A percentile compares a stretch with the other conserved stretches of the same genome.
Evolutionary conservation across 2,797 vertebrate genomes (phyloP).

Genomic region (Numenius phaeopus): DNA sequence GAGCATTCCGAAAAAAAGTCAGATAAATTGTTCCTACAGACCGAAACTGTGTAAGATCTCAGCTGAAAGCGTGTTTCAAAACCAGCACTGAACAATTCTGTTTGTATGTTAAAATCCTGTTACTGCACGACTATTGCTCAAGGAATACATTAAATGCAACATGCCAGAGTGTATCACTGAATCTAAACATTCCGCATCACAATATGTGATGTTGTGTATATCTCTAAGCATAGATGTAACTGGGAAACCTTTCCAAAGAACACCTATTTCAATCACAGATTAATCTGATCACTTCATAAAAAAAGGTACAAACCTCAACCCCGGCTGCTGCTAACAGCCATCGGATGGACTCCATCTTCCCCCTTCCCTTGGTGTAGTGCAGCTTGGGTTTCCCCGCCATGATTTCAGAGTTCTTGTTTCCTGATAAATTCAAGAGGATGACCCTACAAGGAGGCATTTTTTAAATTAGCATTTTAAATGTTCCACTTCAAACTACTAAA

Average conservation of each 20-base stretch:
- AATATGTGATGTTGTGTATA: neutral
- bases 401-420: neutral
- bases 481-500: neutral
- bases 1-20: neutral
- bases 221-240: neutral
- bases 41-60: neutral
- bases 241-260: neutral
- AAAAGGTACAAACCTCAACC: slow-evolving; percentile 83
- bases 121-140: neutral
- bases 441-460: neutral
- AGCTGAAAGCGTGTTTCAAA: neutral
- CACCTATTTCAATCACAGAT: neutral
- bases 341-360: slow-evolving; percentile 89
- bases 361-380: slow-evolving; percentile 86
- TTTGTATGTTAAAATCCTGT: neutral
- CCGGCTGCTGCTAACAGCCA: slow-evolving; percentile 89
- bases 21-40: too few species aligned
- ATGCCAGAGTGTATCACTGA: neutral
- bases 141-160: neutral
- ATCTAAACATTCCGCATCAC: neutral
- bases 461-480: neutral
- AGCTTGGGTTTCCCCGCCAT: slow-evolving; percentile 88
- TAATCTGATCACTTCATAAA: neutral
- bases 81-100: neutral
- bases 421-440: slow-evolving; percentile 30